A percentile compares a stretch with the other conserved stretches of the same genome.
phyloP scores from a whole-genome alignment of 2,888 invertebrate genomes.

The Drosophila nr. medialis region DNA sequence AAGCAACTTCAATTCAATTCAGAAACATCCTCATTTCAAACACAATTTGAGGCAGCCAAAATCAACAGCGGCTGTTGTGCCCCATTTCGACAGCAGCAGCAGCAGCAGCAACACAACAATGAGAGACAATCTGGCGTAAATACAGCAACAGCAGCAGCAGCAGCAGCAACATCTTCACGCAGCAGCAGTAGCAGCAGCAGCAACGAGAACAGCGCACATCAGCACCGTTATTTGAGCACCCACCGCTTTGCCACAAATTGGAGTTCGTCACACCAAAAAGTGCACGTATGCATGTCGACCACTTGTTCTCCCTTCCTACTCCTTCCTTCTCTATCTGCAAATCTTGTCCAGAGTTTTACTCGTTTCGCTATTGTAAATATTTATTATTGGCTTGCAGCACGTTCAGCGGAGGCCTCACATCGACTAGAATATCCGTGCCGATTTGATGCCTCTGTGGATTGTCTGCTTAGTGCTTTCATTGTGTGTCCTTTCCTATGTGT shows the following conservation, averaged over 20 bases:
- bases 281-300: conserved; percentile 84
- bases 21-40: conserved; percentile 37
- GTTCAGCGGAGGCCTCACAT: too few species aligned
- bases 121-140: conserved; percentile 15
- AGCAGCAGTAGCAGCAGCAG: conserved; percentile 17
- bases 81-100: conserved; percentile 28
- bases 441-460: background rate
- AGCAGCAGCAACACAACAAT: conserved; percentile 7
- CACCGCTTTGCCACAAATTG: conserved; percentile 76
- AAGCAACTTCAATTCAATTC: conserved; percentile 45
- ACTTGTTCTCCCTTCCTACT: conserved; percentile 24
- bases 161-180: background rate
- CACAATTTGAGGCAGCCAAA: conserved; percentile 16
- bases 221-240: conserved; percentile 58
- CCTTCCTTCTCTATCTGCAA: background rate
- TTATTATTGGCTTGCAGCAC: conserved; percentile 1
- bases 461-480: background rate
- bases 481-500: background rate
- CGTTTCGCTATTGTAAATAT: conserved; percentile 7
- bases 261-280: conserved; percentile 80
- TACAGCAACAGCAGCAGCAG: conserved; percentile 23
- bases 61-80: conserved; percentile 41
- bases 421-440: too few species aligned
- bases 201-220: conserved; percentile 42
- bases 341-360: background rate